A percentile compares a stretch with the other conserved stretches of the same genome.
These are phyloP conservation scores for Brachionichthys hirsutus DNA, from an alignment of 2,113 vertebrate species.

Conservation along the genomic window DNA sequence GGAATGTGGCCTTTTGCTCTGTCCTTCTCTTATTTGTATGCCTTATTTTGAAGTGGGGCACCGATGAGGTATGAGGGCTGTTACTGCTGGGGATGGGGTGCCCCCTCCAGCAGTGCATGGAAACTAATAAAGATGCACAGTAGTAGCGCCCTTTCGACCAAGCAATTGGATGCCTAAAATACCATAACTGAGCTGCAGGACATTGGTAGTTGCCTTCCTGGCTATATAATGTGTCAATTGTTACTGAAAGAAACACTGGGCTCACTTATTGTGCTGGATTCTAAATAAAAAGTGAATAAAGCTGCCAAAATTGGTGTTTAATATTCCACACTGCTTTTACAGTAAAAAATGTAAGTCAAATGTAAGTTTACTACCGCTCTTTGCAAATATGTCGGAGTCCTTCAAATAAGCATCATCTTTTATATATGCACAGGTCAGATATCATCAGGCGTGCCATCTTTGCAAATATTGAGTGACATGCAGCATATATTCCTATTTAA, in stretches of 20 bases:
- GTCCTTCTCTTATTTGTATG: constrained; percentile 54
- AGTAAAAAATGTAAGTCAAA: too few species aligned
- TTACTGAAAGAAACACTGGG: constrained; percentile 45
- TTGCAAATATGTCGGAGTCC: not conserved
- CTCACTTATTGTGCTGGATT: constrained; percentile 29
- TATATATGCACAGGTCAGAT: constrained; percentile 42
- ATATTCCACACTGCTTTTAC: too few species aligned
- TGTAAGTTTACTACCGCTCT: too few species aligned
- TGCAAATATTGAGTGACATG: constrained; percentile 47
- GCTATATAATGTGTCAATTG: constrained; percentile 72
- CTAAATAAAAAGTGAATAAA: too few species aligned
- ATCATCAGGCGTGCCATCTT: constrained; percentile 41
- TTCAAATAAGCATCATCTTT: constrained; percentile 29
- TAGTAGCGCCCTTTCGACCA: constrained; percentile 66
- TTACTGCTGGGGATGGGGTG: constrained; percentile 47
- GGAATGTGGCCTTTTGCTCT: constrained; percentile 42
- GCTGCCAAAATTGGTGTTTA: too few species aligned
- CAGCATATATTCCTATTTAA: constrained; percentile 44
- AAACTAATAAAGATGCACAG: constrained; percentile 75
- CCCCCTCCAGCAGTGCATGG: constrained; percentile 53
- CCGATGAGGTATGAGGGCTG: constrained; percentile 58
- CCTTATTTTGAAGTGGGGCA: constrained; percentile 65
- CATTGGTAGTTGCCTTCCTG: constrained; percentile 70
- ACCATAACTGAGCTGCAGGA: constrained; percentile 78
- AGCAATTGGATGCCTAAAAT: constrained; percentile 67